Evolutionary conservation across 2,113 vertebrate genomes (phyloP), one percentile per base, ranked within the genome.

Genomic region (Perca fluviatilis): DNA sequence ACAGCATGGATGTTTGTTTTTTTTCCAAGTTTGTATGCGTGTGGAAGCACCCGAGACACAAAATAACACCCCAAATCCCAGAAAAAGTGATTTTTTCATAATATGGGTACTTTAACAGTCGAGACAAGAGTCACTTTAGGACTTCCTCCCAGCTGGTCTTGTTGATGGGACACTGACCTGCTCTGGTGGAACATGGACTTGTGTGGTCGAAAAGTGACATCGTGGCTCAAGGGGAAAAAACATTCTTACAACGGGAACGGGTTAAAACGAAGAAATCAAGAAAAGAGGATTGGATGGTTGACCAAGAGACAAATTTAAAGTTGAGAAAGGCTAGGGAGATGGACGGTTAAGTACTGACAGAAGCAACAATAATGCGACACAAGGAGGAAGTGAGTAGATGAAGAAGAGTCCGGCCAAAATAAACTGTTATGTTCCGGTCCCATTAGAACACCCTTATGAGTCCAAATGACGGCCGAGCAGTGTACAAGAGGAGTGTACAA

Each of bases 341-440:
- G 70, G n/a, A 74, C 4, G 23, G 57, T 58, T 15, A 25, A 60
- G 43, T 51, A 21, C 21, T 54, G 77, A 76, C 73, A 64, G 27
- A 33, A 65, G 18, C 50, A 36, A 62, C 46, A 82, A 65, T 62
- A 78, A 68, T 46, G 75, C 43, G 23, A 73, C 49, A 67, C 9
- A 4, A 73, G 71, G 62, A 89, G 82, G 80, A 88, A 91, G 80
- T 23, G 66, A 81, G 47, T 69, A 21, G 68, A 85, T 46, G 66
- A 46, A 57, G 70, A 69, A 7, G 56, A 83, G 66, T 84, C 63
- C 3, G n/a, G 82, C 82, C 84, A 87, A 91, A 51, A 71, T 90
- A 91, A 93, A 93, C 80, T 87, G 89, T 91, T 90, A 64, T 85
- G 58, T 70, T 87, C 0, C 6, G 10, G 14, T 1, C 82, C 74